Evolutionary conservation across 1,140 invertebrate genomes (phyloP), one percentile per base, ranked within the genome.

Genomic region (Drosophila tsacasi): DNA sequence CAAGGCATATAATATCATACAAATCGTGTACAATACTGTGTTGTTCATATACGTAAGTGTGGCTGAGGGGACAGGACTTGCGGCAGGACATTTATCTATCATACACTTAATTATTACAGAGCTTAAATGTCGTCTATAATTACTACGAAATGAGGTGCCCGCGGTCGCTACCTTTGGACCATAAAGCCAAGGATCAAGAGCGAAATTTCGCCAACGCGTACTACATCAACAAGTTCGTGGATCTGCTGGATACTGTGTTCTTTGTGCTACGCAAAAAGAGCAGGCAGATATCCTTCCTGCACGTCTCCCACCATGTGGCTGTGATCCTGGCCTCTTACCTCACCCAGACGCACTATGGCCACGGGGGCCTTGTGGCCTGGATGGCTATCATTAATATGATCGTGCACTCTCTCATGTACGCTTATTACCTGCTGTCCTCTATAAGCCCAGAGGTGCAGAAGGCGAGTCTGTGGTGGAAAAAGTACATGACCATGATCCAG

Each of bases 181-280:
- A 52, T 13, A 5, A 19, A 25, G 1, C 0, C n/a, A 52, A 52
- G 49, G n/a, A 19, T 19, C 3, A 0, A 7, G 49, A 52, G 49
- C 17, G 49, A 30, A 0, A 3, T 13, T n/a, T 13, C n/a, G 5
- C 49, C 27, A 52, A 52, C 6, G 27, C n/a, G 5, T 52, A 30
- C 27, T 52, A 19, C 17, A 30, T 32, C 27, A 52, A 52, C 49
- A 52, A 52, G n/a, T 30, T 2, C 2, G 1, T 52, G 3, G 49
- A 52, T 52, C 9, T 52, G n/a, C 5, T 52, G 49, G 49, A 52
- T 32, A 52, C 49, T 2, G 17, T 19, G 17, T 32, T 52, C 27
- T 52, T 52, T 52, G 49, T 52, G 27, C 49, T 52, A n/a, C 49
- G 49, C n/a, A 52, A 52, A 6, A 52, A 32, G 49, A 32, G 1